phyloP scores from a whole-genome alignment of 1,140 invertebrate genomes.

The Philopotamus ludificatus region DNA sequence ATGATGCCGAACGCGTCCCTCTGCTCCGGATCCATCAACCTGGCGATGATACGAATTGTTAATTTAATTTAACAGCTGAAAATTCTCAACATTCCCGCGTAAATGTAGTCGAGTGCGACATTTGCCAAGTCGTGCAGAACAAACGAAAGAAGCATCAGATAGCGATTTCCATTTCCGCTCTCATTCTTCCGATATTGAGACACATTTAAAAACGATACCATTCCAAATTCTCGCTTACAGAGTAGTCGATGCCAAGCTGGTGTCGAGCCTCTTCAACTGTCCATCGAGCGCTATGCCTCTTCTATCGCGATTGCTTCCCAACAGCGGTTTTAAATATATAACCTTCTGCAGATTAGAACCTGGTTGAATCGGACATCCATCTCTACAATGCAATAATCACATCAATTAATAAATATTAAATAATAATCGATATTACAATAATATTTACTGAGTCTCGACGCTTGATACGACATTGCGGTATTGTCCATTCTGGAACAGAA shows the following conservation, averaged over 20 bases:
- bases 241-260: conserved; percentile 94
- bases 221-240: conserved; percentile 64
- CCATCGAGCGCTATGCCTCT: conserved; percentile 94
- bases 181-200: not conserved
- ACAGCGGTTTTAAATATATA: conserved; percentile 78
- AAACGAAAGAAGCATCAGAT: too few relatives aligned
- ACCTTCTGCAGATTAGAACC: conserved; percentile 92
- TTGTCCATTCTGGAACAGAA: conserved; percentile 98
- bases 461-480: conserved; percentile 92
- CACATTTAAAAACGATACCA: not conserved
- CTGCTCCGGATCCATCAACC: conserved; percentile 75
- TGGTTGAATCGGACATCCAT: conserved; percentile 93
- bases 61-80: too few relatives aligned
- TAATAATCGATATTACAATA: not conserved
- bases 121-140: too few relatives aligned
- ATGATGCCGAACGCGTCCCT: conserved; percentile 87
- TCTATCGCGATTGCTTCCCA: conserved; percentile 82
- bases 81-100: too few relatives aligned
- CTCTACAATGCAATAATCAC: conserved; percentile 55
- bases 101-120: too few relatives aligned
- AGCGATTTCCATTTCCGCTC: too few relatives aligned
- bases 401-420: not conserved
- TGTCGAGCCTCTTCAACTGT: conserved; percentile 83
- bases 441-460: conserved; percentile 84
- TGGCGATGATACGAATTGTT: too few relatives aligned